Conservation (phyloP, 2,113 vertebrate species). For the Craseonycteris thonglongyai region DNA sequence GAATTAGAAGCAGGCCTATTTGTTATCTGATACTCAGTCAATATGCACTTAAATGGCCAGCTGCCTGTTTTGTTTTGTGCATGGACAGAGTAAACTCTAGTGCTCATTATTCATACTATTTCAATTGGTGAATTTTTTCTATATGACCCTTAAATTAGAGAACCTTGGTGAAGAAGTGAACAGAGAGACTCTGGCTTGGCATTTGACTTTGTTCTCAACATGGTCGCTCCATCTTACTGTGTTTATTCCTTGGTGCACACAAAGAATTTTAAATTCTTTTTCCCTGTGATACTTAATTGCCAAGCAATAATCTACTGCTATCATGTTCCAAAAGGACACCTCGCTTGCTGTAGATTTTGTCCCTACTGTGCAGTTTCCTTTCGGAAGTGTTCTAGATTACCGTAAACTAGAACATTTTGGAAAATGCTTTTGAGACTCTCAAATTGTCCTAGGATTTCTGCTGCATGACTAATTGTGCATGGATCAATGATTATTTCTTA, state of each 20-base stretch:
- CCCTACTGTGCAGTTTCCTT: background rate
- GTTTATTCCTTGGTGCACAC: background rate
- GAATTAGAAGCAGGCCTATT: background rate
- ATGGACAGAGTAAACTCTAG: background rate
- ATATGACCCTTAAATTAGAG: background rate
- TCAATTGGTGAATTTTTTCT: background rate
- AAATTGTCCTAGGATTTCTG: background rate
- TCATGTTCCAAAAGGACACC: background rate
- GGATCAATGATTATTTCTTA: slow-evolving; percentile 50
- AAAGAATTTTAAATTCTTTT: slow-evolving; percentile 3
- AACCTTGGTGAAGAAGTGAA: background rate
- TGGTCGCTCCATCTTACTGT: background rate
- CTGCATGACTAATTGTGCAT: slow-evolving; percentile 38
- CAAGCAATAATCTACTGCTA: background rate
- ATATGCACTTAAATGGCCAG: background rate
- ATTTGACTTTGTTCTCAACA: background rate
- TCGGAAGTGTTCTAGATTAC: slow-evolving; percentile 30
- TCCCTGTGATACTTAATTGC: background rate
- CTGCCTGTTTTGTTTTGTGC: background rate
- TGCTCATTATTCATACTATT: background rate
- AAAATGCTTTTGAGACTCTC: slow-evolving; percentile 37
- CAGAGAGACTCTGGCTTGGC: background rate
- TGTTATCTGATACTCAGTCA: background rate
- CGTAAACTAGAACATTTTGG: slow-evolving; percentile 34
- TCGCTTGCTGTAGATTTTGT: background rate